Evolutionary conservation across 1,140 invertebrate genomes (phyloP).

Genomic region (Cyclina sinensis): DNA sequence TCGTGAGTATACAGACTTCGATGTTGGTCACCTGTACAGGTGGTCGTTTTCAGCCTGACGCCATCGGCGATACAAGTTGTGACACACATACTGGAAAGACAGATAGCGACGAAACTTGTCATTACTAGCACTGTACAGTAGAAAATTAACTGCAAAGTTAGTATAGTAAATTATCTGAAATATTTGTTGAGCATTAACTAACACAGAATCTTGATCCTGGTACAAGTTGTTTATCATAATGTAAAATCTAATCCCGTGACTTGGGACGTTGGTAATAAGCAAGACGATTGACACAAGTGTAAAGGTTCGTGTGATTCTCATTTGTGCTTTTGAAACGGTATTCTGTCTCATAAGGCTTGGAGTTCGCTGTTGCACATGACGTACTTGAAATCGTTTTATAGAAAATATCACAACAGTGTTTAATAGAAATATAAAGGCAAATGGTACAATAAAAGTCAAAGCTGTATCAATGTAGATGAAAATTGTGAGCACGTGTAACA

Average conservation of each 20-base stretch:
- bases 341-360: neutral
- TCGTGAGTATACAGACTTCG: too few relatives aligned
- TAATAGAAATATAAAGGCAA: conserved; percentile 87
- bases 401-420: conserved; percentile 89
- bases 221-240: conserved; percentile 27
- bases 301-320: conserved; percentile 93
- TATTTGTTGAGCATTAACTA: conserved; percentile 85
- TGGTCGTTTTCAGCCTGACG: neutral
- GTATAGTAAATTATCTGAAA: conserved; percentile 90
- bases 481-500: conserved; percentile 85
- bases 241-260: conserved; percentile 82
- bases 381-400: conserved; percentile 69
- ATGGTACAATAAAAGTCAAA: conserved; percentile 88
- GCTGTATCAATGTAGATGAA: conserved; percentile 88
- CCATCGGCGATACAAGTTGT: neutral
- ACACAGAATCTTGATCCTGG: conserved; percentile 1
- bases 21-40: neutral
- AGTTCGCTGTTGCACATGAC: conserved; percentile 53
- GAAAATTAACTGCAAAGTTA: conserved; percentile 95
- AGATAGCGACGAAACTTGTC: conserved; percentile 70
- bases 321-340: conserved; percentile 20
- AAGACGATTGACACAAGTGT: conserved; percentile 93
- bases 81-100: neutral
- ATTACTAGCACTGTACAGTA: conserved; percentile 89
- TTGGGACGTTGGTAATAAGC: conserved; percentile 92